Conservation (phyloP, 37 sponge, comb jelly and placozoan species). For the Hormiphora californensis region DNA sequence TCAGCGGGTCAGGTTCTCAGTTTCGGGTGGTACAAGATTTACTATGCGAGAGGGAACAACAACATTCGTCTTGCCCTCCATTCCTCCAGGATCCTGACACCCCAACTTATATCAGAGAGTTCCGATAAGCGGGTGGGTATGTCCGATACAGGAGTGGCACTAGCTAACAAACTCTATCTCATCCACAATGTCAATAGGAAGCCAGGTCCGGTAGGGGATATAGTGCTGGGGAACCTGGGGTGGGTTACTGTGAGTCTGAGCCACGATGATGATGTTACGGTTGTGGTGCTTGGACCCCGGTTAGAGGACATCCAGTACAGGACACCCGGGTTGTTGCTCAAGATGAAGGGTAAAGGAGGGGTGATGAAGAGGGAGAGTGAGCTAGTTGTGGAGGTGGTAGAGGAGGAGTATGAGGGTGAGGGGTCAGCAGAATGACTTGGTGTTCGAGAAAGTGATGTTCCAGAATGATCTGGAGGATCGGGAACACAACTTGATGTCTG, state of each 20-base stretch:
- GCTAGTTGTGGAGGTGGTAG: too few species aligned
- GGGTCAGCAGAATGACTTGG: too few species aligned
- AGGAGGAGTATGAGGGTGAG: too few species aligned
- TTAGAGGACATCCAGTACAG: background rate
- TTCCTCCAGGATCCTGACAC: background rate
- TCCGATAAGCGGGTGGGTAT: background rate
- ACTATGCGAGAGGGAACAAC: background rate
- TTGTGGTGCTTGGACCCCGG: conserved; percentile 16
- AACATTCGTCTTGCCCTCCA: background rate
- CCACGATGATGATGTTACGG: conserved; percentile 2
- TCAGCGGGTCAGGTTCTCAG: background rate
- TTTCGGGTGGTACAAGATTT: conserved; percentile 32
- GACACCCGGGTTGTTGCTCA: background rate
- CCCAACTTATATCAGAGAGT: background rate
- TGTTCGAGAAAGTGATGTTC: too few species aligned
- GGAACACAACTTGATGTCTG: too few species aligned
- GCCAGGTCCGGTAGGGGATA: background rate
- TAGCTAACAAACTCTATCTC: conserved; percentile 1
- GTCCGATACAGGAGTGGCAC: background rate
- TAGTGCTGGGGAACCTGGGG: background rate
- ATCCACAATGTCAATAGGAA: background rate
- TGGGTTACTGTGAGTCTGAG: conserved; percentile 8
- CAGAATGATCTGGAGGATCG: too few species aligned
- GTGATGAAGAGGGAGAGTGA: too few species aligned
- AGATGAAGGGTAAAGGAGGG: too few species aligned